These are phyloP conservation scores for Cryptosula pallasiana DNA, from an alignment of 2,888 invertebrate genomes.

Conservation along the genomic window DNA sequence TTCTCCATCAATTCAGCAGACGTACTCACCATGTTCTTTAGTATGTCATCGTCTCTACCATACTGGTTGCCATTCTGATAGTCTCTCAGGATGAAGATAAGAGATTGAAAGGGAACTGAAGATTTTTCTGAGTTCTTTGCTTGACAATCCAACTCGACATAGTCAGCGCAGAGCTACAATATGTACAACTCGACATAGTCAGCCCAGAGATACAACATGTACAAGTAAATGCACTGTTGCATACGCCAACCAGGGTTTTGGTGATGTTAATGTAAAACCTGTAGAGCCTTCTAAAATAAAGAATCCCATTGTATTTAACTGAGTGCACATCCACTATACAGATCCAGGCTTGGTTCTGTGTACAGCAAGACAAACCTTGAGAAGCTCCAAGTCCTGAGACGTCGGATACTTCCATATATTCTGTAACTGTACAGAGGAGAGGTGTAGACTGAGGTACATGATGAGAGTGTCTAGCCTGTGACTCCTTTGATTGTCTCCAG, in stretches of 20 bases:
- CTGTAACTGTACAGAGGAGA: not conserved
- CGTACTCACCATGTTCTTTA: not conserved
- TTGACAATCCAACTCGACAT: not conserved
- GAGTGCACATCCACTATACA: no score
- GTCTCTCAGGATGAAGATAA: not conserved
- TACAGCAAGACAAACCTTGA: no score
- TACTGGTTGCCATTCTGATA: not conserved
- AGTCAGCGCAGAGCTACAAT: not conserved
- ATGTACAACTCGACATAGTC: no score
- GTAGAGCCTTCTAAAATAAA: no score
- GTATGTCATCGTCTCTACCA: not conserved
- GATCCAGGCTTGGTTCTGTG: no score
- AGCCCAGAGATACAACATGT: no score
- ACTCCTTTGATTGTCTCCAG: not conserved
- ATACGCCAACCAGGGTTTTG: no score
- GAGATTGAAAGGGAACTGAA: not conserved
- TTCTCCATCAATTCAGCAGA: no score
- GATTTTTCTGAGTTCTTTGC: no score
- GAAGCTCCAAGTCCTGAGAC: not conserved
- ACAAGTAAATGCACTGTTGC: no score
- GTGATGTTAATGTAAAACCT: no score
- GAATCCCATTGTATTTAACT: no score
- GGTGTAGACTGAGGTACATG: not conserved
- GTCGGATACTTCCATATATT: not conserved
- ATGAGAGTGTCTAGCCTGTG: not conserved